Evolutionary conservation across 2,113 vertebrate species (phyloP), one percentile per base, ranked within the genome.

Genomic region (Scomber colias): DNA sequence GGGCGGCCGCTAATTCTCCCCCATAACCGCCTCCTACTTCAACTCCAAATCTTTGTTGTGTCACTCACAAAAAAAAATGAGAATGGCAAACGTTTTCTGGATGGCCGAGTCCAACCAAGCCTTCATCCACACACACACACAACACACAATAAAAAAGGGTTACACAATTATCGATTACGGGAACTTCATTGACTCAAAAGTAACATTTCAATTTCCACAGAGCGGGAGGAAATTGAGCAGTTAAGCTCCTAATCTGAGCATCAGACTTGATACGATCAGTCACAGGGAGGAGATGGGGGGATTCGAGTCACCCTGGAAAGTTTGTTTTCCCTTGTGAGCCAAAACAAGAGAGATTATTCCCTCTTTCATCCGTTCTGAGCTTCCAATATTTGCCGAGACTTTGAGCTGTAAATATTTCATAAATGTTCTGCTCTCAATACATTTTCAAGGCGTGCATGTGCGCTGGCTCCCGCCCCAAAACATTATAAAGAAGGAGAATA

Each of bases 11-110:
- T 84, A 81, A 81, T 89, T 84, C 61, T 77, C 9, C 53, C 71
- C 31, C 21, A 57, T 53, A 84, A 87, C 83, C 57, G 59, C 77
- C 82, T 85, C 65, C 75, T 44, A 70, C 72, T 82, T 83, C 68
- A 59, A 80, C 57, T 44, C 62, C 46, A 64, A 73, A 71, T 81
- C 86, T 90, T 78, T 83, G 66, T 66, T 86, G 44, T 86, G 81
- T 68, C 50, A 57, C 69, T 79, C 71, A 79, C 13, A 46, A 50
- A 77, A 79, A 9, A 35, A 35, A 8, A 4, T 35, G 31, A 8
- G 31, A 35, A 35, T 35, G 31, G 24, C 24, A 27, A 27, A 27
- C 24, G 3, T 27, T 35, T 83, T 11, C 21, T 49, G 17, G 68
- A 72, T 46, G 19, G 11, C 54, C 0, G 11, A 51, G 16, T 64